Base-by-base conservation (phyloP, 2,113 vertebrate species). In the Microtus pennsylvanicus region DNA sequence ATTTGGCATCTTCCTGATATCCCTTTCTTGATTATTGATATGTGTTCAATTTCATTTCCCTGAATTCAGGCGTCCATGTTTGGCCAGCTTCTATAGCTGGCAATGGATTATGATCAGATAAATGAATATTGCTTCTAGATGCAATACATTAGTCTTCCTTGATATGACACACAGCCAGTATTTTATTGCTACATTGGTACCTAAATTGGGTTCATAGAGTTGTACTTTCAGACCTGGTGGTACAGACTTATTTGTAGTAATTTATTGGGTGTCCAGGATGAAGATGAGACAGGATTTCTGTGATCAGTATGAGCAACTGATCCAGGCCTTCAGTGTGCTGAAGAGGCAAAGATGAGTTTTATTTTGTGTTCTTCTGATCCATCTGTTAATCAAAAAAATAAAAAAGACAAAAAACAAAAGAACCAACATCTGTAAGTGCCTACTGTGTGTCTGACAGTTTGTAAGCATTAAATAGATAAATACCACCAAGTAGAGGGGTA, bases 81-180 rank as follows among this genome's bases (percentile, higher is more conserved):
- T 45, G 67, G 50, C 87, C 11, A 9, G n/a, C 86, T 91, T 75
- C 67, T 35, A 19, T 85, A 89, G 61, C 6, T 94, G 69, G 24
- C 50, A 75, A n/a, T 47, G 65, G 83, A 42, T 89, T 21, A 42
- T 92, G 77, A 72, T 95, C 33, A 89, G 42, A 55, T 3, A 89
- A 90, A 80, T 87, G 89, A 95, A 72, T 90, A 67, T 95, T 45
- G 17, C 42, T 89, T 14, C n/a, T 93, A n/a, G n/a, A 65, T 74
- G 88, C 55, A 28, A 72, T 91, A 45, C 55, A 52, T 96, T 42
- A 75, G n/a, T 38, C 50, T 52, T 91, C 50, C 7, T 94, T 33
- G 22, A 2, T 76, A 42, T 45, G 50, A 95, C 50, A 83, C 13
- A 7, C 5, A 47, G 38, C 89, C 83, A 55, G 30, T 83, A 33